phyloP scores from a whole-genome alignment of 1,140 invertebrate genomes.

The Geopemphigus sp. region DNA sequence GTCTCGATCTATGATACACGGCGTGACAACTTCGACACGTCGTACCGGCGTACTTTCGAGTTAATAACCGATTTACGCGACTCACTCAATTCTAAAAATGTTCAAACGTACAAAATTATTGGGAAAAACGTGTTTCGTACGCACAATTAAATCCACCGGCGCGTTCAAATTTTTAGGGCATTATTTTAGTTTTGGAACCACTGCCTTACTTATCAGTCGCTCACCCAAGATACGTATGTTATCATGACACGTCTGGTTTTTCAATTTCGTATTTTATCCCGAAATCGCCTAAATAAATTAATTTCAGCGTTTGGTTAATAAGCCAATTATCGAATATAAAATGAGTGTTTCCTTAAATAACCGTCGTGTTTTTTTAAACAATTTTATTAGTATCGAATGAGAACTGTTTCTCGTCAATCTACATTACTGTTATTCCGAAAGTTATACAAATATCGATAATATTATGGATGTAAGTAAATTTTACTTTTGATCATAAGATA shows the following conservation, averaged over 20 bases:
- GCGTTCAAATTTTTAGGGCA: too few species aligned
- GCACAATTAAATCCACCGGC: too few species aligned
- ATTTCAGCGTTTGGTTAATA: neutral
- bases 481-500: neutral
- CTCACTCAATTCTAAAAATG: too few species aligned
- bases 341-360: neutral
- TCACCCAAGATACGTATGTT: neutral
- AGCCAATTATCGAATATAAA: neutral
- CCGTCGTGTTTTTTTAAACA: neutral
- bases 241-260: slow-evolving; percentile 43
- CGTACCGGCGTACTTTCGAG: too few species aligned
- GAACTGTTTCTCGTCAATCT: neutral
- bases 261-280: neutral
- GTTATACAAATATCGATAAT: neutral
- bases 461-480: slow-evolving; percentile 18
- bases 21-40: too few species aligned
- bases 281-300: neutral
- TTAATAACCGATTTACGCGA: too few species aligned
- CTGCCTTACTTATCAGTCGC: neutral
- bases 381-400: neutral
- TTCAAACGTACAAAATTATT: too few species aligned
- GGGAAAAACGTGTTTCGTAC: too few species aligned
- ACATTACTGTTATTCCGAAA: neutral
- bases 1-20: too few species aligned
- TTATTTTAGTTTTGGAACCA: neutral